Evolutionary conservation across 1,140 invertebrate genomes (phyloP), one percentile per base, ranked within the genome.

Genomic region (Drosophila santomea): DNA sequence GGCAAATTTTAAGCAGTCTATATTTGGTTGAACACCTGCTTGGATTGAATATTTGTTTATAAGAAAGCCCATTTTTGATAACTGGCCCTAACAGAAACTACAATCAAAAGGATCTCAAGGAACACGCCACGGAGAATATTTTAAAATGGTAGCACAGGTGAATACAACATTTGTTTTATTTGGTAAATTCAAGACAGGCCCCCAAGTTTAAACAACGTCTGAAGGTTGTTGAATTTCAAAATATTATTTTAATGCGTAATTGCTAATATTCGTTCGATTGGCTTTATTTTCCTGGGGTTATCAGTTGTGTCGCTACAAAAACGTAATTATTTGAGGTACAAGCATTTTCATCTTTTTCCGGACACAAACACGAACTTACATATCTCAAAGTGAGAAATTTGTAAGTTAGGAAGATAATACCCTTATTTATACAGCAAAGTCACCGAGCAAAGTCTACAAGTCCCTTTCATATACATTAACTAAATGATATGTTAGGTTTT

Each of bases 71-170:
- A 38, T 3, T 17, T 10, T 55, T 43, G 55, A 51, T 17, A 51
- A n/a, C 14, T 20, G 14, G 20, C 11, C 14, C 32, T 20, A 20
- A 17, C 41, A 43, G n/a, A 11, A 28, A 28, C 8, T 32, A 4
- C 4, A 17, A 0, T 20, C 2, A 36, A 36, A 12, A 14, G 32
- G 32, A 36, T 20, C 3, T 52, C 17, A n/a, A 48, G 6, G 23
- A 6, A 8, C n/a, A 36, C 5, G 47, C 28, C 32, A 50, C 7
- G 28, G 10, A 20, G 10, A 50, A n/a, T 39, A 23, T 5, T 28
- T 15, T 1, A 44, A 44, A 36, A 52, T 68, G 60, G 60, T 66
- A 25, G 7, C 23, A 3, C 15, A 20, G 64, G 60, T 68, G 44
- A 67, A 36, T 14, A n/a, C 17, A 11, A 3, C 2, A 32, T 44